A percentile compares a stretch with the other conserved stretches of the same genome.
Conservation (phyloP, 2,797 vertebrate species). For the Anabacerthia variegaticeps region DNA sequence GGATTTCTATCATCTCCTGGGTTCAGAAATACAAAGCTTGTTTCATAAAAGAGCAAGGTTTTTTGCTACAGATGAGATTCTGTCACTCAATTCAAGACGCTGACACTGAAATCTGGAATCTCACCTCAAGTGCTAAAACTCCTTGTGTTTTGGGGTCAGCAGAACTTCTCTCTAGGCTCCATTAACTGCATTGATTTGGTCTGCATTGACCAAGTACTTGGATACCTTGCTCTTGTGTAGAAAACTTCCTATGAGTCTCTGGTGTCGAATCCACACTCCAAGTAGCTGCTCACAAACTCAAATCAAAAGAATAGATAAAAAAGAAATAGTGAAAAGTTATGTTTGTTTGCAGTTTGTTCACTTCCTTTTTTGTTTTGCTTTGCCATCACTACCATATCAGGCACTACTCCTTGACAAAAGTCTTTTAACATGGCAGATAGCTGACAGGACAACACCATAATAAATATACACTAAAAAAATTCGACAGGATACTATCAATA, state of each 20-base stretch:
- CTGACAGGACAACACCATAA: background rate
- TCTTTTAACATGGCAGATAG: background rate
- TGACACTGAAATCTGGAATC: background rate
- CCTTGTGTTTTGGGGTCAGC: background rate
- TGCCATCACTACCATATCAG: background rate
- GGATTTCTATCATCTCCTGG: background rate
- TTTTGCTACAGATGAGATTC: background rate
- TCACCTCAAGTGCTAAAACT: background rate
- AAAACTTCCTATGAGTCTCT: background rate
- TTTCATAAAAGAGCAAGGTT: background rate
- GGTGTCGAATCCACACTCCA: background rate
- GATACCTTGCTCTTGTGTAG: fast-evolving
- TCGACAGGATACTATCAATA: background rate
- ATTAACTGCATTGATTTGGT: background rate
- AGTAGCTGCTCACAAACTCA: background rate
- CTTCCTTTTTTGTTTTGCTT: background rate
- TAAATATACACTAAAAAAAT: background rate
- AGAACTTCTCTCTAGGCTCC: background rate
- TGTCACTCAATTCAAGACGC: background rate
- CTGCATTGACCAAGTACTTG: background rate
- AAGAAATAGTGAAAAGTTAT: background rate
- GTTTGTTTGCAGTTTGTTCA: background rate
- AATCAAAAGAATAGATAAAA: background rate
- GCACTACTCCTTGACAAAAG: background rate
- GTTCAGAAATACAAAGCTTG: background rate